Conservation (phyloP, 64 coral and sea anemone genomes). For the Porites lutea region DNA sequence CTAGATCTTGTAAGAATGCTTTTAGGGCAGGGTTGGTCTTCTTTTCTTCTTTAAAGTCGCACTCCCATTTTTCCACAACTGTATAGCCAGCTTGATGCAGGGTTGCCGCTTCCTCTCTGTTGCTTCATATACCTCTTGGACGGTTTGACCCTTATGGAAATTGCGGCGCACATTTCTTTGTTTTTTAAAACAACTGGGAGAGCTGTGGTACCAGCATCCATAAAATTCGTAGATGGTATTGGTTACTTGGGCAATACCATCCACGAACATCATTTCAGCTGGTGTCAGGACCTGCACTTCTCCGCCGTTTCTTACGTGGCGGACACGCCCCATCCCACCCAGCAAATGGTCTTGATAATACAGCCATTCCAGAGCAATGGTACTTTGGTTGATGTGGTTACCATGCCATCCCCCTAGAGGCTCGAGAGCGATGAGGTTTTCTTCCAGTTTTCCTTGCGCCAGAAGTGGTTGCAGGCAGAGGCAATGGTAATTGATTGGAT, state of each 20-base stretch:
- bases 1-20: too few relatives aligned
- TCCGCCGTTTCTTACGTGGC: background rate
- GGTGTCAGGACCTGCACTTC: too few relatives aligned
- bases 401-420: too few relatives aligned
- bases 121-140: background rate
- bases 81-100: background rate
- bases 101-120: background rate
- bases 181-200: background rate
- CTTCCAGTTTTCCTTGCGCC: background rate
- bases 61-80: slow-evolving; percentile 29
- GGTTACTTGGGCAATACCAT: too few relatives aligned
- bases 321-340: background rate
- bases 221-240: slow-evolving; percentile 21
- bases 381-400: background rate
- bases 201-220: slow-evolving; percentile 28
- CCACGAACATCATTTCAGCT: background rate
- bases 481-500: slow-evolving; percentile 1
- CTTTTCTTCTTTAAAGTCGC: too few relatives aligned
- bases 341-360: background rate
- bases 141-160: background rate
- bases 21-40: too few relatives aligned
- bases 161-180: background rate
- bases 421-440: background rate
- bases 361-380: slow-evolving; percentile 32
- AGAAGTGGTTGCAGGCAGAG: background rate